Conservation (phyloP, 2,888 invertebrate species). For the Luffia ferchaultella region DNA sequence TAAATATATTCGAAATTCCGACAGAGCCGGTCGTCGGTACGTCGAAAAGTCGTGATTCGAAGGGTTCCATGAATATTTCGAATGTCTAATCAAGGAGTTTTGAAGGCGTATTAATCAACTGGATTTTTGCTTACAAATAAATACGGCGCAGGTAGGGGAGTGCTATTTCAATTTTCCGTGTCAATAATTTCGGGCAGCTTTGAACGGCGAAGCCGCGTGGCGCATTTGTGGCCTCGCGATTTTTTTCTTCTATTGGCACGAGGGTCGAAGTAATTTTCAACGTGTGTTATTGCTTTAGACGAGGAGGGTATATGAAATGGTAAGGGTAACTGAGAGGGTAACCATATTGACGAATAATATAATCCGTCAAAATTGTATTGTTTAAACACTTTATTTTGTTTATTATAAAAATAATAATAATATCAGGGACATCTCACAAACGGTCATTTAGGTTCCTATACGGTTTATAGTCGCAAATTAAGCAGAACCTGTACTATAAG, state of each 20-base stretch:
- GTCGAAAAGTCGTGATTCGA: not conserved
- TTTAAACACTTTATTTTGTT: no score
- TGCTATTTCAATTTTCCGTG: slow-evolving; percentile 23
- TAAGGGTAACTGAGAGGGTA: no score
- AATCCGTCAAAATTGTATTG: no score
- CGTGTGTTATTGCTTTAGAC: not conserved
- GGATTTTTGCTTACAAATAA: slow-evolving; percentile 27
- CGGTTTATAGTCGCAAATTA: no score
- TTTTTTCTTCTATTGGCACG: not conserved
- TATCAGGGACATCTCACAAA: no score
- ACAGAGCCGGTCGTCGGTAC: not conserved
- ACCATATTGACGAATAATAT: no score
- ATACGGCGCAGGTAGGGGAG: slow-evolving; percentile 20
- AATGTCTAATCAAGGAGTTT: slow-evolving; percentile 2
- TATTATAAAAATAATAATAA: no score
- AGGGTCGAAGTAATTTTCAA: not conserved
- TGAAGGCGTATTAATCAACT: slow-evolving; percentile 25
- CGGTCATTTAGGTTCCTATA: no score
- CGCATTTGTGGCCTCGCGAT: slow-evolving; percentile 1
- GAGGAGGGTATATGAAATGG: no score
- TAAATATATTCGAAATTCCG: not conserved
- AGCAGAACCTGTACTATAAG: no score
- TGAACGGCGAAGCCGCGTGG: slow-evolving; percentile 14
- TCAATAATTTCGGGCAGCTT: slow-evolving; percentile 22
- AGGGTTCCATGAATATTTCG: not conserved